Percentiles rank a stretch among this genome's conserved stretches.
These are phyloP conservation scores for Cataglyphis altisquamis DNA, from an alignment of 2,888 invertebrate genomes.

Conservation along the genomic window DNA sequence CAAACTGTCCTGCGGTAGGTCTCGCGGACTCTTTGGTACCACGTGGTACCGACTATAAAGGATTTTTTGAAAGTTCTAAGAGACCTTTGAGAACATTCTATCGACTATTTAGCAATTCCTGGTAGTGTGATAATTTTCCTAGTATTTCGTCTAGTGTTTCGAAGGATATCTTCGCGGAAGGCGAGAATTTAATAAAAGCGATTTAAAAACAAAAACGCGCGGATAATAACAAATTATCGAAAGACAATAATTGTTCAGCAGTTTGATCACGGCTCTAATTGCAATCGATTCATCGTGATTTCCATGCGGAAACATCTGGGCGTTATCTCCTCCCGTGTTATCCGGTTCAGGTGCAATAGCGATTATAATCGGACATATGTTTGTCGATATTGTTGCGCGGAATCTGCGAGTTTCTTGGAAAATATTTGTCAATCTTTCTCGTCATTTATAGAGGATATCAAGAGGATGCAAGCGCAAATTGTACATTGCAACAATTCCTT, in stretches of 20 bases:
- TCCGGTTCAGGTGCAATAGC: background rate
- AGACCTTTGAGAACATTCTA: background rate
- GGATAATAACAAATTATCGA: background rate
- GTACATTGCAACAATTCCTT: background rate
- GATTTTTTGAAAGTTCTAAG: slow-evolving; percentile 35
- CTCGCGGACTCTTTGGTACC: background rate
- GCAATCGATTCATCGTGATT: background rate
- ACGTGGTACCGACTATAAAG: background rate
- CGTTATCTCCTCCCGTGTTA: background rate
- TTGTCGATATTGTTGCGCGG: background rate
- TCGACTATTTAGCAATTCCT: slow-evolving; percentile 18
- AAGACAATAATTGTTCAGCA: slow-evolving; percentile 2
- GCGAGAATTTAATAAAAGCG: slow-evolving; percentile 4
- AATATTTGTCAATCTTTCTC: slow-evolving; percentile 8
- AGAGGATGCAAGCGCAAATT: background rate
- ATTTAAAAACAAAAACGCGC: background rate
- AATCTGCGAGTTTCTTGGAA: background rate
- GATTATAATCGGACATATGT: background rate
- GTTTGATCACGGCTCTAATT: background rate
- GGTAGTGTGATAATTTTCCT: background rate
- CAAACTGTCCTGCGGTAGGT: background rate
- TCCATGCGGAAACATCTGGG: background rate
- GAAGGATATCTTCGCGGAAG: slow-evolving; percentile 16
- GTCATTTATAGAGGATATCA: background rate
- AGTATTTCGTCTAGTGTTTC: slow-evolving; percentile 9